phyloP scores from a whole-genome alignment of 1,140 invertebrate genomes.

The Brachionus plicatilis region DNA sequence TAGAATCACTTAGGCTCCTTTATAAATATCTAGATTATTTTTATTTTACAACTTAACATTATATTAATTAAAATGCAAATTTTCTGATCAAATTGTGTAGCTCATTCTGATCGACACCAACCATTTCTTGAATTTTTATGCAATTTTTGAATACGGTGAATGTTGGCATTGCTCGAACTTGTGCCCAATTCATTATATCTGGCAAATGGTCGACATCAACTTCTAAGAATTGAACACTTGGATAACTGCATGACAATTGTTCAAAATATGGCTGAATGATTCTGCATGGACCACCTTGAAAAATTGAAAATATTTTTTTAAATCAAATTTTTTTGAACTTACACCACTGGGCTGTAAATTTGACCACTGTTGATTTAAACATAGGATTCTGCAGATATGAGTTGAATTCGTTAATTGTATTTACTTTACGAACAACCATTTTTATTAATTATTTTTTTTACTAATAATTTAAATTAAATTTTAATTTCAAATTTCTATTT shows the following conservation, averaged over 20 bases:
- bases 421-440: conserved; percentile 13
- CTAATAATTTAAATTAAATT: neutral
- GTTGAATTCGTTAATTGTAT: neutral
- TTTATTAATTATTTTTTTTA: neutral
- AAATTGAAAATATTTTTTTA: neutral
- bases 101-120: neutral
- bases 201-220: conserved; percentile 32
- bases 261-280: conserved; percentile 33
- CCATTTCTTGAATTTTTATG: conserved; percentile 13
- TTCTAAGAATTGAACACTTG: conserved; percentile 37
- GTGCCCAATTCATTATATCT: conserved; percentile 20
- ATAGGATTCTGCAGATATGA: neutral
- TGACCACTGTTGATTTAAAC: conserved; percentile 15
- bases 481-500: neutral
- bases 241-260: conserved; percentile 19
- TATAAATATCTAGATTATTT: neutral
- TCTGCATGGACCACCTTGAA: conserved; percentile 33
- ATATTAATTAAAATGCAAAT: neutral
- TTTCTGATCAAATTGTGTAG: conserved; percentile 13
- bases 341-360: conserved; percentile 38
- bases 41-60: neutral
- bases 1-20: too few relatives aligned
- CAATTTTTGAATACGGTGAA: conserved; percentile 1
- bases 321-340: neutral
- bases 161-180: conserved; percentile 33